These are phyloP conservation scores for Pangasianodon hypophthalmus DNA, from an alignment of 2,113 vertebrate species.

Conservation along the genomic window DNA sequence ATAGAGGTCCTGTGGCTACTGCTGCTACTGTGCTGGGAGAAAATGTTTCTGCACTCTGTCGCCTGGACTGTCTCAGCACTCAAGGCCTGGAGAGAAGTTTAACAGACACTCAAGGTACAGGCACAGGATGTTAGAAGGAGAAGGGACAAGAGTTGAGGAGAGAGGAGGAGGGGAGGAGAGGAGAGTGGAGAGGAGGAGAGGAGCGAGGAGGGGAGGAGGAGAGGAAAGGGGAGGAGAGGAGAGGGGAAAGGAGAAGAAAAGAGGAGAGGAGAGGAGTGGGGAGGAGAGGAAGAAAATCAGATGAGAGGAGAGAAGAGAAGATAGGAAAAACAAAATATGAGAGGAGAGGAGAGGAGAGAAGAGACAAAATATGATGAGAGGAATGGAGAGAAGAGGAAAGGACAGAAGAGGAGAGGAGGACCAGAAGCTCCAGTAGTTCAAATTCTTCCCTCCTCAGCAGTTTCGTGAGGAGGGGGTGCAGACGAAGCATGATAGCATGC, in stretches of 20 bases:
- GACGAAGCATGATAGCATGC: slow-evolving; percentile 30
- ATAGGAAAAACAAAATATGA: background rate
- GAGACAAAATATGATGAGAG: background rate
- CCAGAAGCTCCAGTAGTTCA: slow-evolving; percentile 8
- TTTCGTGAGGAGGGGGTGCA: slow-evolving; percentile 15
- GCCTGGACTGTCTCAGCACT: slow-evolving; percentile 18
- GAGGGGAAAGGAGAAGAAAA: background rate
- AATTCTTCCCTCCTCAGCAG: slow-evolving; percentile 36
- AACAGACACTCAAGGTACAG: background rate
- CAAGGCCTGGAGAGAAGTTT: slow-evolving; percentile 9
- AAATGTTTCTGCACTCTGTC: slow-evolving; percentile 26
- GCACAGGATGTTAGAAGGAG: background rate
- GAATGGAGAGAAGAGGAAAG: background rate
- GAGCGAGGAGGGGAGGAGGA: accelerated
- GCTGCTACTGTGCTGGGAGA: slow-evolving; percentile 40
- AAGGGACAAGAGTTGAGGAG: background rate
- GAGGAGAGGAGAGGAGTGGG: background rate
- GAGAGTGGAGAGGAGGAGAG: background rate
- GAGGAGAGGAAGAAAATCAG: too few species aligned
- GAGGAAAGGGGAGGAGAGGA: too few species aligned
- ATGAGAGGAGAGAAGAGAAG: background rate
- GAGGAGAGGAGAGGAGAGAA: background rate
- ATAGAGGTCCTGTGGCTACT: slow-evolving; percentile 10
- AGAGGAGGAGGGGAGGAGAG: background rate
- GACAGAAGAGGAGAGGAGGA: background rate